Conservation (phyloP, 2,888 invertebrate genomes). For the Griposia aprilina region DNA sequence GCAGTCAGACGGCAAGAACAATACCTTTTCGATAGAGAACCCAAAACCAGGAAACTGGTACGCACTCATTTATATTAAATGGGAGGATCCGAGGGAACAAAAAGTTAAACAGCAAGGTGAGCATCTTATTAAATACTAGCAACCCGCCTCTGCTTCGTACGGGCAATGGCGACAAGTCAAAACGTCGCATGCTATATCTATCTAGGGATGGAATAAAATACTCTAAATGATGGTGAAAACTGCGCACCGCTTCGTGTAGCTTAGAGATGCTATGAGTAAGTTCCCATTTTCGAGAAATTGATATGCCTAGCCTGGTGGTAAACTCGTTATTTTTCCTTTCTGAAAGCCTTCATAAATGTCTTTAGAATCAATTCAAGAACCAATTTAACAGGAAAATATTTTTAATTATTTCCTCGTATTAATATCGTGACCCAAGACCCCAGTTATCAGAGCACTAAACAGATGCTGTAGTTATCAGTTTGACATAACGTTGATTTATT, state of each 20-base stretch:
- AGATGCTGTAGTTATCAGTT: constrained; percentile 30
- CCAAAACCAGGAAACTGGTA: constrained; percentile 95
- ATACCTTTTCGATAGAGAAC: constrained; percentile 91
- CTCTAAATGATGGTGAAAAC: not conserved
- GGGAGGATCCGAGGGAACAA: constrained; percentile 93
- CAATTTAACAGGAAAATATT: not conserved
- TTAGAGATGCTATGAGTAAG: no score
- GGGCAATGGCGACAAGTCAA: not conserved
- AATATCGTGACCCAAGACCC: constrained; percentile 49
- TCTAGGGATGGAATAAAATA: not conserved
- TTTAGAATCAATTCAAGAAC: not conserved
- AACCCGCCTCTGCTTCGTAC: not conserved
- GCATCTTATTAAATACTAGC: constrained; percentile 41
- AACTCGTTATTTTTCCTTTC: not conserved
- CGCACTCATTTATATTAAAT: constrained; percentile 94
- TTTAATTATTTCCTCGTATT: constrained; percentile 28
- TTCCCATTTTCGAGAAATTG: no score
- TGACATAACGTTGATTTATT: constrained; percentile 54
- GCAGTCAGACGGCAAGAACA: constrained; percentile 91
- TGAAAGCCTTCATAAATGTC: not conserved
- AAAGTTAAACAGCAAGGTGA: constrained; percentile 94
- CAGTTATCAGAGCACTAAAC: constrained; percentile 34
- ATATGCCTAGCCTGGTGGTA: not conserved
- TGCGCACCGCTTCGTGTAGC: no score
- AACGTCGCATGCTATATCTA: not conserved